A percentile compares a stretch with the other conserved stretches of the same genome.
Conservation (phyloP, 1,140 invertebrate species). For the Bilobella aurantiaca region DNA sequence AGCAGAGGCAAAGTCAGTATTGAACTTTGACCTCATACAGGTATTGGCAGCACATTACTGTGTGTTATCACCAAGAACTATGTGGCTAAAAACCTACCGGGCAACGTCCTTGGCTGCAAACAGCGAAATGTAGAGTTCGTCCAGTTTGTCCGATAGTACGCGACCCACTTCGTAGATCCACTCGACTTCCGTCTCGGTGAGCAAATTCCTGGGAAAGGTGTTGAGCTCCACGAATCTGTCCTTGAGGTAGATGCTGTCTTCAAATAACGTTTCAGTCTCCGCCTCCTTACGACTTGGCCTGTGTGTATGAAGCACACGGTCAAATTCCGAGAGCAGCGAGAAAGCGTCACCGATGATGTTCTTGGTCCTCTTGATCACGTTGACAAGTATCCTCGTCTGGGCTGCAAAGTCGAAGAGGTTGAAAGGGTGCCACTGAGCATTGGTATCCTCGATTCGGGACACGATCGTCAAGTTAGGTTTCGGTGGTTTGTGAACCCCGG, state of each 20-base stretch:
- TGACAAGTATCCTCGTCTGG: not conserved
- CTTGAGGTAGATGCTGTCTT: not conserved
- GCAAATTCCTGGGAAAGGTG: not conserved
- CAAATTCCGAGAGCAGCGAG: not conserved
- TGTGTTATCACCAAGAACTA: too few relatives aligned
- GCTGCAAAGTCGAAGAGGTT: not conserved
- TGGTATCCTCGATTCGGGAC: not conserved
- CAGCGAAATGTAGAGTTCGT: not conserved
- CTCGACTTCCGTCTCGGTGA: not conserved
- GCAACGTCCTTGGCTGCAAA: not conserved
- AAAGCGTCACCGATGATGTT: not conserved
- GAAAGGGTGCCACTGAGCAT: not conserved
- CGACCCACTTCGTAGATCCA: not conserved
- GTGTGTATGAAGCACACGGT: not conserved
- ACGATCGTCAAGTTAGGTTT: not conserved
- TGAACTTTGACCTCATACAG: too few relatives aligned
- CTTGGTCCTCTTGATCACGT: not conserved
- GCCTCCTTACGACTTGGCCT: not conserved
- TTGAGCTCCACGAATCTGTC: not conserved
- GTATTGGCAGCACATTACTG: too few relatives aligned
- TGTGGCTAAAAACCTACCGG: too few relatives aligned
- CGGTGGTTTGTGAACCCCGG: not conserved
- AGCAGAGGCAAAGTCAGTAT: too few relatives aligned
- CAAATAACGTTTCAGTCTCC: not conserved
- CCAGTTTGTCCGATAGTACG: not conserved